These are phyloP conservation scores for Drosophila ambigua DNA, from an alignment of 1,140 invertebrate species.

Conservation along the genomic window DNA sequence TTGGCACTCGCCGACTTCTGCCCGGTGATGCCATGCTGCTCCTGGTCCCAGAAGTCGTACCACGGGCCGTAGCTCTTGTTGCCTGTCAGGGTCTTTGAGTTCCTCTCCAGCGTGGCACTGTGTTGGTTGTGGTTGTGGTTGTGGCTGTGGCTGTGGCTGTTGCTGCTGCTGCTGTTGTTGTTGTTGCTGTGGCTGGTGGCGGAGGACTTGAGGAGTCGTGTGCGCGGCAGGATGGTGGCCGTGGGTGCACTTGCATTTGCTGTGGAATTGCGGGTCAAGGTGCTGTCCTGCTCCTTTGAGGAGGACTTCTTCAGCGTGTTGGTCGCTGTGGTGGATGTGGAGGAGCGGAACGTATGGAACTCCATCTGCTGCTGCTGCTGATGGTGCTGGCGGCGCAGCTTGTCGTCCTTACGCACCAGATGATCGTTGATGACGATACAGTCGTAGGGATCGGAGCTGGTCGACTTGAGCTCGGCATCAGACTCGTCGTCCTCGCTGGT, in stretches of 20 bases:
- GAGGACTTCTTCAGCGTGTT: conserved; percentile 68
- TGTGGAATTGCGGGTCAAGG: conserved; percentile 69
- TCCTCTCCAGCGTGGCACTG: conserved; percentile 72
- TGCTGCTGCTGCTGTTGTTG: conserved; percentile 55
- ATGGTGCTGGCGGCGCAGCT: conserved; percentile 71
- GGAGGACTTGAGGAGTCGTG: conserved; percentile 85
- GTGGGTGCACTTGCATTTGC: conserved; percentile 72
- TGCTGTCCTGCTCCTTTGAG: conserved; percentile 71
- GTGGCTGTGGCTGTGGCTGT: conserved; percentile 33
- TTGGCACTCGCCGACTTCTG: conserved; percentile 73
- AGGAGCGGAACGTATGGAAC: conserved; percentile 84
- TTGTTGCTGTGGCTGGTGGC: conserved; percentile 50
- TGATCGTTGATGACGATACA: conserved; percentile 91
- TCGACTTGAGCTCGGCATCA: conserved; percentile 85
- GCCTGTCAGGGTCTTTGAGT: conserved; percentile 64
- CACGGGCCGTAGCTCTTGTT: conserved; percentile 92
- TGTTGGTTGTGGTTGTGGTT: conserved; percentile 53
- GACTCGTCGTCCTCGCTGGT: conserved; percentile 84
- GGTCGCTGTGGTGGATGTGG: conserved; percentile 57
- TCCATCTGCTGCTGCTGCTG: conserved; percentile 83
- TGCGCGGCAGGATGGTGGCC: conserved; percentile 88
- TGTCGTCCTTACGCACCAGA: conserved; percentile 86
- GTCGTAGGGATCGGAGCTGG: conserved; percentile 89
- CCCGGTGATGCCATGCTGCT: conserved; percentile 67
- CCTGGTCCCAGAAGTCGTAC: conserved; percentile 92